Evolutionary conservation across 2,113 vertebrate species (phyloP).

Genomic region (Tachysurus fulvidraco): DNA sequence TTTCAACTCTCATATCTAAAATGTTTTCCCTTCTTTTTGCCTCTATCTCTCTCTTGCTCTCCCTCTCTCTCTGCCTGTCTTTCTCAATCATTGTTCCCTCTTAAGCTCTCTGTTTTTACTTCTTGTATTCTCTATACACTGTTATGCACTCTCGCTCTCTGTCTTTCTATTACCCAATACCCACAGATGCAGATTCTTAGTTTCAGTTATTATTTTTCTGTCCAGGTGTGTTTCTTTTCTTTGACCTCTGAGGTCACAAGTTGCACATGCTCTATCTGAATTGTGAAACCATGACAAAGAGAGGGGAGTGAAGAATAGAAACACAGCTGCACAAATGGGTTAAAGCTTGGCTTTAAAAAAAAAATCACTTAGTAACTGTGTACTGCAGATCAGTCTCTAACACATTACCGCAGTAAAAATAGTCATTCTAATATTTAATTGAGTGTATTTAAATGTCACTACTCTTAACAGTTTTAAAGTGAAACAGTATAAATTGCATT

Average conservation of each 20-base stretch:
- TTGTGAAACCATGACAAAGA: conserved; percentile 40
- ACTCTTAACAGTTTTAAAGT: background rate
- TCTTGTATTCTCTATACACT: background rate
- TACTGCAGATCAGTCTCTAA: background rate
- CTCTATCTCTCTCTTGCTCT: background rate
- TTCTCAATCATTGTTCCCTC: background rate
- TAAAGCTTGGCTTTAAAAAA: background rate
- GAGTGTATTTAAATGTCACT: background rate
- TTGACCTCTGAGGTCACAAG: conserved; percentile 26
- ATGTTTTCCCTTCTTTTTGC: background rate
- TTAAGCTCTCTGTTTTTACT: background rate
- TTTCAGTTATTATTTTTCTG: conserved; percentile 33
- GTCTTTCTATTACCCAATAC: conserved; percentile 1
- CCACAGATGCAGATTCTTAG: conserved; percentile 10
- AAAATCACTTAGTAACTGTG: background rate
- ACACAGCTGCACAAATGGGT: background rate
- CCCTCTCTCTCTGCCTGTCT: background rate
- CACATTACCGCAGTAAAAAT: background rate
- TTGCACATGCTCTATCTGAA: conserved; percentile 32
- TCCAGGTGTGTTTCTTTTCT: conserved; percentile 39
- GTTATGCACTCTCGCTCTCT: background rate
- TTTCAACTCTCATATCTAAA: background rate
- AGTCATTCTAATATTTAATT: background rate
- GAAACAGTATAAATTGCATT: background rate
- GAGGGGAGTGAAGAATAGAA: background rate